phyloP scores from a whole-genome alignment of 2,113 vertebrate species.

The Dissostichus mawsoni region DNA sequence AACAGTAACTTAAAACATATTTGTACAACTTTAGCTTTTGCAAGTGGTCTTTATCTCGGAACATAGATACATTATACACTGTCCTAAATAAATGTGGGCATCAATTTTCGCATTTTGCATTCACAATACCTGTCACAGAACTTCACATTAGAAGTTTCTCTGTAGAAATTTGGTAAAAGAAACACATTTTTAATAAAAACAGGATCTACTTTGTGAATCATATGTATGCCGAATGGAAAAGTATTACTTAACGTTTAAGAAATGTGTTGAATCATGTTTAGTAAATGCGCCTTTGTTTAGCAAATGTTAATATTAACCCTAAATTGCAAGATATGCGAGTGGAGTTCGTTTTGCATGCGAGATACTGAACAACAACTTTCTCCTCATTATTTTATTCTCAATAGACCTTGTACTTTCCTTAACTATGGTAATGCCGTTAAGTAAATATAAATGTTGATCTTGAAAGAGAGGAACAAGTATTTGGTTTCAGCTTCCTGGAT shows the following conservation, averaged over 20 bases:
- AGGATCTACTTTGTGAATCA: not conserved
- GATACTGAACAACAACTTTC: not conserved
- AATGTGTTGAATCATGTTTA: fast-evolving
- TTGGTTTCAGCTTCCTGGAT: not conserved
- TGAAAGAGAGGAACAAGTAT: too few relatives aligned
- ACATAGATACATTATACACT: too few relatives aligned
- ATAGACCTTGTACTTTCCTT: not conserved
- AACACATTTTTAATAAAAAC: not conserved
- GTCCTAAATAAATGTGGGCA: not conserved
- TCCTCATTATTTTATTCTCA: not conserved
- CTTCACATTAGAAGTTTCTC: not conserved
- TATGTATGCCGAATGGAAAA: not conserved
- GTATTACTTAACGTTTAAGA: not conserved
- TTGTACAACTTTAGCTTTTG: not conserved
- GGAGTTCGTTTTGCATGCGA: not conserved
- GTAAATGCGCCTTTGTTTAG: fast-evolving
- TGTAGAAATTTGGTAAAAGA: not conserved
- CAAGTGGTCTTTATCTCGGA: fast-evolving
- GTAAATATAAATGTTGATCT: not conserved
- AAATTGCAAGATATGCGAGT: not conserved
- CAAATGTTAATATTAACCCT: not conserved
- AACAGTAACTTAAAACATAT: not conserved
- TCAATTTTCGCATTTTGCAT: not conserved
- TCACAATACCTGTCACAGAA: too few relatives aligned
- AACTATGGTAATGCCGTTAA: too few relatives aligned